Evolutionary conservation across 1,140 invertebrate genomes (phyloP).

Genomic region (Heliconius hewitsoni): DNA sequence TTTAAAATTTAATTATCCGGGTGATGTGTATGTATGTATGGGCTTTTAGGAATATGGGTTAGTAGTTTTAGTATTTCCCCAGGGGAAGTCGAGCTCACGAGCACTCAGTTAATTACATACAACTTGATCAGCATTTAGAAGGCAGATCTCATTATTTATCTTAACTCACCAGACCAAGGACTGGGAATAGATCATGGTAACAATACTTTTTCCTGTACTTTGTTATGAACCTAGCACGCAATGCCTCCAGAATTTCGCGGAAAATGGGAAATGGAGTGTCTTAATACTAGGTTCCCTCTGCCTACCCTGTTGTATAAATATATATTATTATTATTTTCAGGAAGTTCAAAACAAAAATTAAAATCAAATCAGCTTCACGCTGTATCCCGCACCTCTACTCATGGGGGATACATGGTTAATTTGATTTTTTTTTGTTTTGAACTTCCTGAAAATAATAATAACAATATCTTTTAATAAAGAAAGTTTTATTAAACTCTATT

Average conservation of each 20-base stretch:
- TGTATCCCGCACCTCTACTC: no score
- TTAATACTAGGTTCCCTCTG: no score
- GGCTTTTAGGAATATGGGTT: conserved; percentile 38
- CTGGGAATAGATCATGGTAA: conserved; percentile 27
- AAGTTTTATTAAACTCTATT: no score
- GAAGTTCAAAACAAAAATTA: neutral
- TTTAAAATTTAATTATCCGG: conserved; percentile 35
- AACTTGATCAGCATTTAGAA: conserved; percentile 36
- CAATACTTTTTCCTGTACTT: conserved; percentile 2
- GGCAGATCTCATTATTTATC: conserved; percentile 37
- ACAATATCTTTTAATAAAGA: no score
- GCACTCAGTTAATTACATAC: conserved; percentile 42
- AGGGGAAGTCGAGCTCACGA: conserved; percentile 33
- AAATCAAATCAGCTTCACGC: no score
- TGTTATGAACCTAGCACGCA: neutral
- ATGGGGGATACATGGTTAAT: no score
- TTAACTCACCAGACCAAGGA: conserved; percentile 26
- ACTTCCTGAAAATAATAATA: no score
- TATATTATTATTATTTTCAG: neutral
- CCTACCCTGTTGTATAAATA: no score
- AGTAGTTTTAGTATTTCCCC: conserved; percentile 42
- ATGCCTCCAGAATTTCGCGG: no score
- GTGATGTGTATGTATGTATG: conserved; percentile 5
- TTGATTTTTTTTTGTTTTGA: no score
- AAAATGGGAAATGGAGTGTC: no score